A percentile compares a stretch with the other conserved stretches of the same genome.
Evolutionary conservation across 2,888 invertebrate genomes (phyloP).

Genomic region (Ceraclea dissimilis): DNA sequence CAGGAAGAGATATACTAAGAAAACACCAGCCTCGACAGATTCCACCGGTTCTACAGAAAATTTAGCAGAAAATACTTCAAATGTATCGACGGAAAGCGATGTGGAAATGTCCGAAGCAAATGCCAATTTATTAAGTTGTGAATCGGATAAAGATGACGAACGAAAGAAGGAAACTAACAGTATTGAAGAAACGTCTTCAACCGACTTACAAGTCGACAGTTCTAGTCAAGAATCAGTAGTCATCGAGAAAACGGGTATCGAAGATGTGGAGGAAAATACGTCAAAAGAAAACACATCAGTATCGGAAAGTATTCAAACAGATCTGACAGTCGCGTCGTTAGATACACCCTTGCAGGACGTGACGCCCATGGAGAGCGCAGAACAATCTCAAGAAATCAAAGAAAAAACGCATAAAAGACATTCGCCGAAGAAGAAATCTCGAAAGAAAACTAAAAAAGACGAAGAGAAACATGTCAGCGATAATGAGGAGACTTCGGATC

Average conservation of each 20-base stretch:
- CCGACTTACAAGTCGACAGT: background rate
- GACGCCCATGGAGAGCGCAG: background rate
- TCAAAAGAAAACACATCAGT: background rate
- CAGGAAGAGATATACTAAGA: background rate
- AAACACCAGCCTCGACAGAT: background rate
- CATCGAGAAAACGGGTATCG: background rate
- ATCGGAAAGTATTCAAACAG: background rate
- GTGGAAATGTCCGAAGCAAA: background rate
- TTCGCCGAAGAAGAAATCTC: slow-evolving; percentile 16
- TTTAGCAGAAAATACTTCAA: background rate
- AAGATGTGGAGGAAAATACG: background rate
- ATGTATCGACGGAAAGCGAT: background rate
- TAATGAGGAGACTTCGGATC: slow-evolving; percentile 7
- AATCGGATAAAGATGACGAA: background rate
- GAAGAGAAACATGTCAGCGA: slow-evolving; percentile 8
- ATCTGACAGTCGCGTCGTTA: background rate
- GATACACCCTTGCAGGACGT: background rate
- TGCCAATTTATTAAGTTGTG: background rate
- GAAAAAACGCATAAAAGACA: slow-evolving; percentile 12
- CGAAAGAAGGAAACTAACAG: background rate
- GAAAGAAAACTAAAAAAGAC: slow-evolving; percentile 16
- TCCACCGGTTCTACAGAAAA: background rate
- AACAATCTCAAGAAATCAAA: background rate
- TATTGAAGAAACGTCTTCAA: background rate
- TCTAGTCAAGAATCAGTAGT: slow-evolving; percentile 1